Evolutionary conservation across 2,888 invertebrate species (phyloP), one percentile per base, ranked within the genome.

Genomic region (Neoitamus cyanurus): DNA sequence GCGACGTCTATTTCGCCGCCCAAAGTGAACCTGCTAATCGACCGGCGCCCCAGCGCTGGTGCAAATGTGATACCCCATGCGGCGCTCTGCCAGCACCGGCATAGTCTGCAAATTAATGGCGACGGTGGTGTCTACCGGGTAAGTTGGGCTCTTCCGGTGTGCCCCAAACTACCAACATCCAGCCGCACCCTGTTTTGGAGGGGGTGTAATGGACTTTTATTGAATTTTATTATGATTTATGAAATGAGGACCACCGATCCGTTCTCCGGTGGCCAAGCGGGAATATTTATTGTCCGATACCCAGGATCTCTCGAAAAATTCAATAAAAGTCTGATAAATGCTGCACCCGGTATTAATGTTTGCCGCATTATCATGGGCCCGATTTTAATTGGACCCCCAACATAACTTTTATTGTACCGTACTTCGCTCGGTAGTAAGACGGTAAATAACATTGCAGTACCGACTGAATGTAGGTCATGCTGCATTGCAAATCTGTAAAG

Each of bases 31-130:
- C 85, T 86, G 37, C 78, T 86, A 84, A 86, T 85, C 73, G 86
- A 87, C 83, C 86, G 88, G n/a, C 84, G 88, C 36, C 88, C 88
- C 28, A 87, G 87, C 84, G 87, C 85, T 36, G 88, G 87, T 15
- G 86, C 86, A n/a, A 87, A 87, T 86, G 87, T 87, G 30, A 87
- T 88, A 83, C 88, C 88, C 31, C 87, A 87, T 85, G 88, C 88
- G 4, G 88, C 88, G 13, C 72, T 88, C 11, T 87, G 86, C 73
- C 87, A 87, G 73, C 88, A 88, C 85, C 85, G 88, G 7, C 87
- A 86, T 58, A 88, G 88, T 85, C 80, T 88, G 36, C 88, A 88
- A 84, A 86, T 87, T 70, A 87, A 87, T 86, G 86, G 87, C 70
- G 87, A 87, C 58, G 86, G 86, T 25, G 85, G 86, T 42, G 85